A percentile compares a stretch with the other conserved stretches of the same genome.
Evolutionary conservation across 1,140 invertebrate species (phyloP).

Genomic region (Diorhabda elongata): DNA sequence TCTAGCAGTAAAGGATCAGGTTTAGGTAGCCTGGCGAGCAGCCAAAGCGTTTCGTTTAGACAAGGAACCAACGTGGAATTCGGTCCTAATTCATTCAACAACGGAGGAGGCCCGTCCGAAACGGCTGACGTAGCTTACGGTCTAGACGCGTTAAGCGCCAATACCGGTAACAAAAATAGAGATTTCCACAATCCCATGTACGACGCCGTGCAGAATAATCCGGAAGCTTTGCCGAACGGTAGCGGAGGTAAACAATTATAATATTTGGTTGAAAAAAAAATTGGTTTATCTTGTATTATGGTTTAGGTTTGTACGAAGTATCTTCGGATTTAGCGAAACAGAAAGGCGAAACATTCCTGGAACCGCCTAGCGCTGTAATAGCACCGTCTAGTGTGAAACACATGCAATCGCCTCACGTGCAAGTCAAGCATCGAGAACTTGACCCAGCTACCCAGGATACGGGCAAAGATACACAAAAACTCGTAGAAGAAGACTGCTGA

Average conservation of each 20-base stretch:
- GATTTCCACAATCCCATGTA: constrained; percentile 97
- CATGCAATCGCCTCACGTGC: constrained; percentile 67
- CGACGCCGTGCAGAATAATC: constrained; percentile 67
- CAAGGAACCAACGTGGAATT: constrained; percentile 94
- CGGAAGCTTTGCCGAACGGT: constrained; percentile 57
- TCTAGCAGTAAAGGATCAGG: constrained; percentile 70
- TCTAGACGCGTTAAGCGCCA: constrained; percentile 64
- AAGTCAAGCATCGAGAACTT: constrained; percentile 70
- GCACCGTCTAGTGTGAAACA: constrained; percentile 77
- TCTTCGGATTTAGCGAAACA: constrained; percentile 68
- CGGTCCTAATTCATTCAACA: constrained; percentile 59
- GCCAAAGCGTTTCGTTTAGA: constrained; percentile 91
- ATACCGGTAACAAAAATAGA: constrained; percentile 70
- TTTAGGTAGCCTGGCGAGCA: constrained; percentile 71
- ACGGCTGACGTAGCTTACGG: constrained; percentile 66
- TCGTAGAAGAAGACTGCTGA: constrained; percentile 77
- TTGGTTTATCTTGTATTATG: constrained; percentile 14
- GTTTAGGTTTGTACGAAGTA: constrained; percentile 69
- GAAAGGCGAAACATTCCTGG: constrained; percentile 53
- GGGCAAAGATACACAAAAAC: constrained; percentile 86
- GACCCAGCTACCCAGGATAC: constrained; percentile 79
- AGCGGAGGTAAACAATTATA: constrained; percentile 48
- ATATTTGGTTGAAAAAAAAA: constrained; percentile 10
- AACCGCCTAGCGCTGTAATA: constrained; percentile 65
- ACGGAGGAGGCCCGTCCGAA: constrained; percentile 46